A percentile compares a stretch with the other conserved stretches of the same genome.
Evolutionary conservation across 2,113 vertebrate genomes (phyloP).

Genomic region (Glaucomys volans): DNA sequence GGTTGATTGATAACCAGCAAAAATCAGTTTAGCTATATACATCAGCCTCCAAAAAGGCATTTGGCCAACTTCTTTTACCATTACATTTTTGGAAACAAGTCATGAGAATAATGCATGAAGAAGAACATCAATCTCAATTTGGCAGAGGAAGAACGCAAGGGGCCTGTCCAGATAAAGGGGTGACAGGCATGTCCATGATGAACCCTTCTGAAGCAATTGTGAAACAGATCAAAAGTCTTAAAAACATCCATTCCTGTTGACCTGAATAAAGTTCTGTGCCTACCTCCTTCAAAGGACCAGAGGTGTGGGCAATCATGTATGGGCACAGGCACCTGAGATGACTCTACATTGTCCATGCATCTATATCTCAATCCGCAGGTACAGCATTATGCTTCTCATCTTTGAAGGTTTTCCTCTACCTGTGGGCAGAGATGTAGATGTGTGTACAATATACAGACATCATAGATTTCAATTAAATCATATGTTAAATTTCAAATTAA

Average conservation of each 20-base stretch:
- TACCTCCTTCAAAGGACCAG: background rate
- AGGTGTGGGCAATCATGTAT: background rate
- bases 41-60: background rate
- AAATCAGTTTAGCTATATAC: background rate
- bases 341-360: background rate
- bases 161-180: rapidly evolving
- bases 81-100: background rate
- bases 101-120: background rate
- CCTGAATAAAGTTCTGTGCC: background rate
- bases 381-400: too few species aligned
- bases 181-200: background rate
- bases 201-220: too few species aligned
- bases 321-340: background rate
- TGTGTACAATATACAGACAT: background rate
- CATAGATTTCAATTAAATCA: background rate
- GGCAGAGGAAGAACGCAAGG: background rate
- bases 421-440: background rate
- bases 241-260: background rate
- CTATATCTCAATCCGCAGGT: too few species aligned
- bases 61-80: background rate
- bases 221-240: background rate
- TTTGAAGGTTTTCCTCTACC: background rate
- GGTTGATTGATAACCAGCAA: background rate
- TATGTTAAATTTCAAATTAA: background rate
- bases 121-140: background rate